Evolutionary conservation across 2,888 invertebrate species (phyloP).

Genomic region (Drepanosiphum platanoidis): DNA sequence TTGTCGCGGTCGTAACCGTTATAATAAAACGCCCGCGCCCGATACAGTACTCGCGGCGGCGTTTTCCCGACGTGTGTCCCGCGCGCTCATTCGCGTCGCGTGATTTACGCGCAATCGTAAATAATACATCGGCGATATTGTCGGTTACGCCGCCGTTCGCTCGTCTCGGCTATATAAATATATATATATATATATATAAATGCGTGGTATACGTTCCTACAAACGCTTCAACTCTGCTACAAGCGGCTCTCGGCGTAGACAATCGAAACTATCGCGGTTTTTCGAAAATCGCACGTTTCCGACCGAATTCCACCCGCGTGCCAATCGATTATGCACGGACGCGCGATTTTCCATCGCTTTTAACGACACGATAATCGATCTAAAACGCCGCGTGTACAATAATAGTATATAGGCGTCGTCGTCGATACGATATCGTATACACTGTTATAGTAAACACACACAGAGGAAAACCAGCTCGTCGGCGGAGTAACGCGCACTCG

Average conservation of each 20-base stretch:
- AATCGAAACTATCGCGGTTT: background rate
- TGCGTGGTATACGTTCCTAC: background rate
- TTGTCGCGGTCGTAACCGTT: background rate
- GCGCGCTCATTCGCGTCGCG: background rate
- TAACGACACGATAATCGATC: too few species aligned
- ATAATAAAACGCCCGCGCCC: background rate
- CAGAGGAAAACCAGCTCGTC: too few species aligned
- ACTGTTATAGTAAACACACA: too few species aligned
- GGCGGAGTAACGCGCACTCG: too few species aligned
- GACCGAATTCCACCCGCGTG: background rate
- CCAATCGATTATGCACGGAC: conserved; percentile 35
- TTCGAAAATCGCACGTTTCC: background rate
- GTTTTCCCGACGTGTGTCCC: background rate
- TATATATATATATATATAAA: background rate
- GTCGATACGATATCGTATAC: too few species aligned
- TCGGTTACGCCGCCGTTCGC: background rate
- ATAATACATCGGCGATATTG: background rate
- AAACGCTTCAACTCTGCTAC: background rate
- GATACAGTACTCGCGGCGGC: background rate
- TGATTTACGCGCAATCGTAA: conserved; percentile 8
- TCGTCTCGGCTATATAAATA: background rate
- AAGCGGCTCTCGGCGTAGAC: background rate
- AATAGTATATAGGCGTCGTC: background rate
- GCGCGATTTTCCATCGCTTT: too few species aligned
- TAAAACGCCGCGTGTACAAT: background rate